Conservation (phyloP, 2,797 vertebrate species). For the Gallinago solitaria region DNA sequence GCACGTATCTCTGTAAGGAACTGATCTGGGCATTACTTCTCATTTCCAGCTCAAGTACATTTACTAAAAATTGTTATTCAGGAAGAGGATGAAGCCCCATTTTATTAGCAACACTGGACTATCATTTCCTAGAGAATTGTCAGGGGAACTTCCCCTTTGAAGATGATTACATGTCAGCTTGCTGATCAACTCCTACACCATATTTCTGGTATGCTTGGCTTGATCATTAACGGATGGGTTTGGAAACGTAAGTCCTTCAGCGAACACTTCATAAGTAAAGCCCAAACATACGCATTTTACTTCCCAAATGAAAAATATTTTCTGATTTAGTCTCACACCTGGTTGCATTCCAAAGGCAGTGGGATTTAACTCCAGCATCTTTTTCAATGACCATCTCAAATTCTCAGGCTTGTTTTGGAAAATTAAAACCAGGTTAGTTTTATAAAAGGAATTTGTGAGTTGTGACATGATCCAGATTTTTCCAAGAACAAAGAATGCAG, state of each 20-base stretch:
- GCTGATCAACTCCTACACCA: background rate
- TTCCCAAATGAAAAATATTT: background rate
- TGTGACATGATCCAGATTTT: background rate
- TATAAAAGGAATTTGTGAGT: background rate
- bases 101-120: background rate
- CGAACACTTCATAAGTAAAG: background rate
- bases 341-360: background rate
- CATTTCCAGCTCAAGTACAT: background rate
- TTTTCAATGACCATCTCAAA: background rate
- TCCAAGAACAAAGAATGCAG: conserved; percentile 54
- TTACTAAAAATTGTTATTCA: background rate
- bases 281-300: background rate
- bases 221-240: background rate
- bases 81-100: background rate
- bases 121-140: background rate
- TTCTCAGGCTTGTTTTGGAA: conserved; percentile 9
- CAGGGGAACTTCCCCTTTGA: background rate
- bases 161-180: background rate
- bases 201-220: background rate
- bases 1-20: background rate
- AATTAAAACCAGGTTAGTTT: conserved; percentile 19
- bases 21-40: background rate
- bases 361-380: background rate
- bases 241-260: background rate
- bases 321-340: background rate